Evolutionary conservation across 2,797 vertebrate genomes (phyloP), one percentile per base, ranked within the genome.

Genomic region (Sebastes vulpes): DNA sequence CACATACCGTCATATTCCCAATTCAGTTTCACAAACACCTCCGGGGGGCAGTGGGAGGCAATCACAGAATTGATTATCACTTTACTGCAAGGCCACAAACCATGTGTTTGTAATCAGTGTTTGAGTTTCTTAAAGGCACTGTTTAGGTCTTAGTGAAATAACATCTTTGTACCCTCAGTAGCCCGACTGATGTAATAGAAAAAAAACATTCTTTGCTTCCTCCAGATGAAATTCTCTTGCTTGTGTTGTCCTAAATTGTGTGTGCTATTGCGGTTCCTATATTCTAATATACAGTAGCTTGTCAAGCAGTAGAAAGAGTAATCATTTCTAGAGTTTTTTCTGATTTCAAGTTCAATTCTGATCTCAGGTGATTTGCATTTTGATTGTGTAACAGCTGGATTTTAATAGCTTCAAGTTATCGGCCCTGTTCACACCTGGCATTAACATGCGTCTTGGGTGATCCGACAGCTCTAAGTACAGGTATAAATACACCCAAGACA

Each of bases 21-120:
- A 73, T 87, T 83, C 82, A 82, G 73, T 87, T 80, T 79, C 78
- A 72, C 72, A 52, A 88, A 82, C 70, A 60, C 77, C 83, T 64
- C 38, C 11, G 16, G 32, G 21, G 12, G 10, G 14, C 2, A 1
- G 28, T 3, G 8, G 18, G 57, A 72, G 11, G 25, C 1, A 38
- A 4, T 56, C 46, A 57, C 50, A 81, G 79, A 90, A 91, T 79
- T 89, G 83, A 92, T 92, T 85, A 90, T 84, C 79, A 83, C 70
- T 88, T 91, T 70, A 78, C 82, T 70, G 76, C 32, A 53, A 61
- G 53, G 75, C 76, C 72, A 68, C 57, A 60, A 81, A 69, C 78
- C 75, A 60, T 78, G 80, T 76, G 60, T 82, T 92, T 82, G 77
- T 68, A 87, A 80, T 87, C 72, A 83, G 56, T 82, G 79, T 86